These are phyloP conservation scores for Prochilodus magdalenae DNA, from an alignment of 2,113 vertebrate genomes.

Conservation along the genomic window DNA sequence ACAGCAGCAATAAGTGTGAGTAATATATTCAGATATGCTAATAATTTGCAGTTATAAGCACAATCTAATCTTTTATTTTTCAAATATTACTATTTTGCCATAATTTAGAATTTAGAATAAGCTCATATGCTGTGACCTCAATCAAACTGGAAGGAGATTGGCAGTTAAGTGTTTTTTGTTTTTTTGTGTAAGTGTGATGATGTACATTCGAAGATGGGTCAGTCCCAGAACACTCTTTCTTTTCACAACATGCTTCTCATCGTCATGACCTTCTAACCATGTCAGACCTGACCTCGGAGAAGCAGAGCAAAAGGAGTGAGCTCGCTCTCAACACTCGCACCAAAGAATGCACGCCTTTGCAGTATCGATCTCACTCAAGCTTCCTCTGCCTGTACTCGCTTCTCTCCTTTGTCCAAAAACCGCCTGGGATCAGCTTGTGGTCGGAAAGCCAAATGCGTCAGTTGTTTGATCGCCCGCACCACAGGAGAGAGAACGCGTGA, in stretches of 20 bases:
- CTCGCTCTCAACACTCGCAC: conserved; percentile 1
- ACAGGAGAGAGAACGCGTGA: conserved; percentile 31
- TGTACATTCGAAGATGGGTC: background rate
- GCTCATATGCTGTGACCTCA: background rate
- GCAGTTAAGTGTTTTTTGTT: background rate
- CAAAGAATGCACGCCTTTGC: conserved; percentile 14
- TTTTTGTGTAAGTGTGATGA: background rate
- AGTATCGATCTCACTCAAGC: conserved; percentile 41
- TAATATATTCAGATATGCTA: no score
- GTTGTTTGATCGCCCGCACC: conserved; percentile 7
- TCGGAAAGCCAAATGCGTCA: conserved; percentile 22
- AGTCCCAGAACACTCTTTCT: background rate
- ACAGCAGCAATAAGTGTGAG: no score
- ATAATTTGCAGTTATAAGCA: no score
- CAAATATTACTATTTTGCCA: no score
- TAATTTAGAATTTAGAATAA: no score
- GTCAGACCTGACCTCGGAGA: conserved; percentile 29
- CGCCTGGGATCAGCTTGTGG: conserved; percentile 33
- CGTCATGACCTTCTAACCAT: conserved; percentile 30
- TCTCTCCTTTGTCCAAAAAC: conserved; percentile 33
- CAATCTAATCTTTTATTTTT: background rate
- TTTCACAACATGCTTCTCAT: background rate
- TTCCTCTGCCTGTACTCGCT: conserved; percentile 17
- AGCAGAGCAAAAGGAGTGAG: conserved; percentile 8
- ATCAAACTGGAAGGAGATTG: background rate